phyloP scores from a whole-genome alignment of 2,113 vertebrate species.

The Ancistrus triradiatus region DNA sequence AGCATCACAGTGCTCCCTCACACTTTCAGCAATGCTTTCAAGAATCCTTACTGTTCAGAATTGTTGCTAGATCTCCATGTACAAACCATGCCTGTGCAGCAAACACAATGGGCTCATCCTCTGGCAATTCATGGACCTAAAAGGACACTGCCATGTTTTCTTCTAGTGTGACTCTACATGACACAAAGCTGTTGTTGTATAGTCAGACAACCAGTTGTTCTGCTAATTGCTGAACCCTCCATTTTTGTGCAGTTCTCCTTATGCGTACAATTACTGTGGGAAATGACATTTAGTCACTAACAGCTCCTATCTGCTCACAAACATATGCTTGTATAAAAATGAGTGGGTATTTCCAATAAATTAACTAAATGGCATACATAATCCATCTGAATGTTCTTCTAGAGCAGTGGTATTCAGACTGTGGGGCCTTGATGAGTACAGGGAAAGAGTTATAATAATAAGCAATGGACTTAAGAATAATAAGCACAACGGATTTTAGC shows the following conservation, averaged over 20 bases:
- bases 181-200: conserved; percentile 21
- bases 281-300: not conserved
- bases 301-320: not conserved
- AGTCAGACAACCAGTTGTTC: conserved; percentile 14
- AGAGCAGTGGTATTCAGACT: not conserved
- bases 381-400: not conserved
- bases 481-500: too few relatives aligned
- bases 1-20: conserved; percentile 23
- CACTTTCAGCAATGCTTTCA: conserved; percentile 2
- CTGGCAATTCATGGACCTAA: conserved; percentile 18
- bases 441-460: too few relatives aligned
- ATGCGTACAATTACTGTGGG: not conserved
- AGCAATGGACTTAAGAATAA: too few relatives aligned
- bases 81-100: conserved; percentile 25
- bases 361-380: too few relatives aligned
- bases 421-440: too few relatives aligned
- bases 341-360: too few relatives aligned
- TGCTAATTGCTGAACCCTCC: not conserved
- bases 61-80: not conserved
- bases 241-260: conserved; percentile 6
- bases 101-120: conserved; percentile 14
- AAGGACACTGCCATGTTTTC: conserved; percentile 20
- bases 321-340: too few relatives aligned
- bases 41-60: conserved; percentile 6
- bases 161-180: not conserved